A percentile compares a stretch with the other conserved stretches of the same genome.
phyloP scores from a whole-genome alignment of 2,797 vertebrate species.

The Cynopterus sphinx region DNA sequence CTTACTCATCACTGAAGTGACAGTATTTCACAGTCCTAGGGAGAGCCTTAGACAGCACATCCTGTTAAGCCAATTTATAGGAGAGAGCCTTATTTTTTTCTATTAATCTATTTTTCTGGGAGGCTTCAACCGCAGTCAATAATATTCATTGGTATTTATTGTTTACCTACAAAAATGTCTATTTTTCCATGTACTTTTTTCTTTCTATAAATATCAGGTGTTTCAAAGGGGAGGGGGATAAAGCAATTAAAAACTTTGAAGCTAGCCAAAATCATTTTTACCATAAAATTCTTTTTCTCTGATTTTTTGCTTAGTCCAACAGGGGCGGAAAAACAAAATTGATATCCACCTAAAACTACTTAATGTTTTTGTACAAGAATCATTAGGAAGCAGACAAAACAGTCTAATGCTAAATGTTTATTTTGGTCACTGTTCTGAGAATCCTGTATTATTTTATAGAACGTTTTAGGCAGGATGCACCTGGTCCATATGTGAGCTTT shows the following conservation, averaged over 20 bases:
- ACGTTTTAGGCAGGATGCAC: slow-evolving; percentile 73
- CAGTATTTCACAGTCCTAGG: not conserved
- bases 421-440: slow-evolving; percentile 60
- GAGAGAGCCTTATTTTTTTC: slow-evolving; percentile 29
- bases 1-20: slow-evolving; percentile 16
- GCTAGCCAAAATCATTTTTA: slow-evolving; percentile 70
- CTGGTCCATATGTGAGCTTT: slow-evolving; percentile 79
- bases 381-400: slow-evolving; percentile 68
- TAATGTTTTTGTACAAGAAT: slow-evolving; percentile 62
- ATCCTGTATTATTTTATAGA: slow-evolving; percentile 70
- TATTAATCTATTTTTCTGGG: slow-evolving; percentile 47
- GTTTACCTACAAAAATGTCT: slow-evolving; percentile 69
- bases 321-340: slow-evolving; percentile 76
- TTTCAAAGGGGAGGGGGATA: slow-evolving; percentile 62
- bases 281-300: slow-evolving; percentile 62
- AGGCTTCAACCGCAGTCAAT: slow-evolving; percentile 16
- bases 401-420: slow-evolving; percentile 61
- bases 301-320: slow-evolving; percentile 55
- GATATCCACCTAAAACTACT: slow-evolving; percentile 69
- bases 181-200: slow-evolving; percentile 45
- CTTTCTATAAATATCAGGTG: slow-evolving; percentile 53
- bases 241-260: slow-evolving; percentile 72
- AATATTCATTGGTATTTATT: slow-evolving; percentile 46
- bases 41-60: not conserved
- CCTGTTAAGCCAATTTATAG: slow-evolving; percentile 15